These are phyloP conservation scores for Caranx ignobilis DNA, from an alignment of 2,113 vertebrate genomes.

Conservation along the genomic window DNA sequence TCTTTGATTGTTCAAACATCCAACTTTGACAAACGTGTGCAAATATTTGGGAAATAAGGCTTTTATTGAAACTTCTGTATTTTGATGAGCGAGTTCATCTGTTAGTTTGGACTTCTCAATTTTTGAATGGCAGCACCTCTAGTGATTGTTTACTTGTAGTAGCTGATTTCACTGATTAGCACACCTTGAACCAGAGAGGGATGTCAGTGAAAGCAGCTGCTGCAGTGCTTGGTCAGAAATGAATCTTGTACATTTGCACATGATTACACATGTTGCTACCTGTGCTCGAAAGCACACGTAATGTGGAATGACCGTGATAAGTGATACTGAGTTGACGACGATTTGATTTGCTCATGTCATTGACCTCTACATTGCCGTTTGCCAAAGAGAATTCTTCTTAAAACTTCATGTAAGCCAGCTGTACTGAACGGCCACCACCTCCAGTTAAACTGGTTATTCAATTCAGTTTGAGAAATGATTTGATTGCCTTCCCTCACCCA, in stretches of 20 bases:
- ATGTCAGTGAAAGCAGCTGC: neutral
- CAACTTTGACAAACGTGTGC: neutral
- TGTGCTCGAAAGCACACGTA: neutral
- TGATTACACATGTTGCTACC: neutral
- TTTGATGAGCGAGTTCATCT: neutral
- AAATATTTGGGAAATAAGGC: neutral
- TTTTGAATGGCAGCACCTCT: neutral
- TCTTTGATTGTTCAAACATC: neutral
- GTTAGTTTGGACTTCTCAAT: neutral
- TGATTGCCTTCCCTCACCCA: conserved; percentile 33
- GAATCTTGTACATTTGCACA: neutral
- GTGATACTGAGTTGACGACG: neutral
- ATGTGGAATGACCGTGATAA: neutral
- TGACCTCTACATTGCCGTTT: conserved; percentile 20
- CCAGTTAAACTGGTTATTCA: conserved; percentile 24
- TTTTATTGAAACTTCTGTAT: neutral
- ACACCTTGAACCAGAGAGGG: neutral
- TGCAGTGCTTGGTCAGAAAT: conserved; percentile 1
- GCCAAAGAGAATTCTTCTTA: neutral
- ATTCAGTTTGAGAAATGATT: conserved; percentile 34
- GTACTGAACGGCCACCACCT: conserved; percentile 16
- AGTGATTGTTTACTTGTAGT: neutral
- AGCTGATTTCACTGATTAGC: conserved; percentile 15
- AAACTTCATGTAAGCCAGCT: conserved; percentile 10
- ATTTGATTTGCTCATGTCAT: neutral